These are phyloP conservation scores for Leiothrix lutea DNA, from an alignment of 2,113 vertebrate genomes.

Conservation along the genomic window DNA sequence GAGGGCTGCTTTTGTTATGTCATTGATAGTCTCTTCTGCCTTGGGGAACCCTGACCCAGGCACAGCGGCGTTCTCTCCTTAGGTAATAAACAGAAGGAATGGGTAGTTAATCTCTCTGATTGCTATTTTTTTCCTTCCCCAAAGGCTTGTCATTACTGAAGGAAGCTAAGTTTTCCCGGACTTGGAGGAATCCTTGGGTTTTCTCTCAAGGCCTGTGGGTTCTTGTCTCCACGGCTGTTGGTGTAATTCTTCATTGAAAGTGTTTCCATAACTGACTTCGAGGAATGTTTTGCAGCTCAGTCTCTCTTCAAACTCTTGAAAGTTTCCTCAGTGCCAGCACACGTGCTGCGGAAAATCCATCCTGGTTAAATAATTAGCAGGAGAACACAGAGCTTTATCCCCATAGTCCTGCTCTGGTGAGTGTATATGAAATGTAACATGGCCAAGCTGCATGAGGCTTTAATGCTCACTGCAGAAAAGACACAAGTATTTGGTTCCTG, in stretches of 20 bases:
- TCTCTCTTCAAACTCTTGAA: neutral
- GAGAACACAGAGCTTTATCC: neutral
- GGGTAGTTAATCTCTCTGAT: neutral
- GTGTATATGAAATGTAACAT: neutral
- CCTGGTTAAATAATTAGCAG: neutral
- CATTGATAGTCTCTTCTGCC: neutral
- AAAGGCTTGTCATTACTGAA: neutral
- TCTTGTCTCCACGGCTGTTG: neutral
- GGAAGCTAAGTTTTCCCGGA: neutral
- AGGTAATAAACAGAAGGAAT: neutral
- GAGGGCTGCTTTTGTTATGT: neutral
- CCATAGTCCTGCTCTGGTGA: neutral
- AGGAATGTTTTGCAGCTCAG: neutral
- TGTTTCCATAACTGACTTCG: neutral
- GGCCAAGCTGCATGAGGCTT: rapidly evolving
- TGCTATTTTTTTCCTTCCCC: neutral
- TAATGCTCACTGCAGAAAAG: neutral
- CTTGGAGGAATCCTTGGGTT: neutral
- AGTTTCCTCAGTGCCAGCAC: neutral
- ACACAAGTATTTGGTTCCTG: neutral
- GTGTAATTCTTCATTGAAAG: neutral
- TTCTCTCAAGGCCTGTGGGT: neutral
- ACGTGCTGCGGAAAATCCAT: neutral
- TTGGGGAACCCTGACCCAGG: neutral
- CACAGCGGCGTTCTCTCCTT: neutral